Evolutionary conservation across 2,797 vertebrate genomes (phyloP).

Genomic region (Natrix natrix): DNA sequence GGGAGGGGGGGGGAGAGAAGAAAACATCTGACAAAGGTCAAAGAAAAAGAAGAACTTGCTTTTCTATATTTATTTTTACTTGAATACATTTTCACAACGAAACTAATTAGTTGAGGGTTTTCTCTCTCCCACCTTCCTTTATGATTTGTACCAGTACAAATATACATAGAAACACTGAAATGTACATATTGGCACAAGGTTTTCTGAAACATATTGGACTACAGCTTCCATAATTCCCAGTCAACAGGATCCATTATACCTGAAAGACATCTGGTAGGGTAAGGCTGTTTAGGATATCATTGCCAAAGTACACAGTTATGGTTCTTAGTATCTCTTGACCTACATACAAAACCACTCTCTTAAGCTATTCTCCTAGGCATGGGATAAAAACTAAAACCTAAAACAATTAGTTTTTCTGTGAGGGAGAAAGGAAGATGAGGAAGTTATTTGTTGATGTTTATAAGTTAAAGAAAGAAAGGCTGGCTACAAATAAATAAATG

Average conservation of each 20-base stretch:
- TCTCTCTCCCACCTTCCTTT: neutral
- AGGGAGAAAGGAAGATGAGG: neutral
- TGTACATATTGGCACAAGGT: neutral
- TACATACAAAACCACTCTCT: neutral
- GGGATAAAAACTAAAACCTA: neutral
- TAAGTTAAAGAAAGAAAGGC: no score
- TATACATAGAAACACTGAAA: neutral
- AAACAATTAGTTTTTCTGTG: neutral
- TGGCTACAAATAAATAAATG: neutral
- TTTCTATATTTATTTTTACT: conserved; percentile 31
- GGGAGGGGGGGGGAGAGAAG: neutral
- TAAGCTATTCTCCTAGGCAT: neutral
- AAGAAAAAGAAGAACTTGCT: conserved; percentile 22
- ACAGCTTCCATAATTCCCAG: neutral
- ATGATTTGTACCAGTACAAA: neutral
- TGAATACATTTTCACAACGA: neutral
- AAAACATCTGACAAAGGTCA: conserved; percentile 9
- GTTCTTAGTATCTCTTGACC: neutral
- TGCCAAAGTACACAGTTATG: neutral
- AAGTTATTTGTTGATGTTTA: neutral
- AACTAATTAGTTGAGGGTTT: neutral
- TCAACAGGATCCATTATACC: neutral
- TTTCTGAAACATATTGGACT: neutral
- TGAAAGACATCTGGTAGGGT: neutral
- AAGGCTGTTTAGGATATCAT: neutral